Evolutionary conservation across 2,113 vertebrate genomes (phyloP).

Genomic region (Anoura caudifer): DNA sequence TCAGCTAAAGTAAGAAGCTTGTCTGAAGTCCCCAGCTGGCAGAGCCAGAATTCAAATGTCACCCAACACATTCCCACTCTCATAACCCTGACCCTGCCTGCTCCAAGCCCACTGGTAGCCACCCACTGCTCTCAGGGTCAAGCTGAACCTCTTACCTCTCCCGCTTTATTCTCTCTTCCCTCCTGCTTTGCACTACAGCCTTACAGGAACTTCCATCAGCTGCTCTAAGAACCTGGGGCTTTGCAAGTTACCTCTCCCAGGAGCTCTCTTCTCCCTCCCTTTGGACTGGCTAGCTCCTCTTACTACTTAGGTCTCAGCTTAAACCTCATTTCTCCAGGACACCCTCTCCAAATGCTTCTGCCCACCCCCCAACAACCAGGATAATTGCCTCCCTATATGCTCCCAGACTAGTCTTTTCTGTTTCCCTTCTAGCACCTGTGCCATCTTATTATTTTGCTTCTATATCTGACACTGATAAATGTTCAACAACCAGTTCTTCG

Average conservation of each 20-base stretch:
- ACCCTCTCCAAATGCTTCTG: background rate
- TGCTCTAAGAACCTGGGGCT: background rate
- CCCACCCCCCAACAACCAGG: no score
- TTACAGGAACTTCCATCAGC: background rate
- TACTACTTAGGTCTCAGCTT: background rate
- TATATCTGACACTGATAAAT: background rate
- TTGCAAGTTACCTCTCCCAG: background rate
- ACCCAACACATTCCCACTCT: background rate
- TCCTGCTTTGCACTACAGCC: background rate
- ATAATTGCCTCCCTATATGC: background rate
- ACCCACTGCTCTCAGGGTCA: background rate
- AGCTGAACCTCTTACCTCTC: background rate
- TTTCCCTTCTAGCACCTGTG: background rate
- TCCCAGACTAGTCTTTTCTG: background rate
- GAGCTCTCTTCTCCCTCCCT: background rate
- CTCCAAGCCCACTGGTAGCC: background rate
- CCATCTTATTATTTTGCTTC: background rate
- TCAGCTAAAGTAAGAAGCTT: background rate
- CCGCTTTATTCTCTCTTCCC: background rate
- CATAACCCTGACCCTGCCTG: background rate
- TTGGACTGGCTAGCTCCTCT: background rate
- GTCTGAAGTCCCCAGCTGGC: background rate
- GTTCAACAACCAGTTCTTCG: conserved; percentile 4
- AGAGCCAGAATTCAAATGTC: conserved; percentile 12
- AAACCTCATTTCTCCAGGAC: background rate